These are phyloP conservation scores for Anisognathus igniventris DNA, from an alignment of 2,797 vertebrate genomes.

Conservation along the genomic window DNA sequence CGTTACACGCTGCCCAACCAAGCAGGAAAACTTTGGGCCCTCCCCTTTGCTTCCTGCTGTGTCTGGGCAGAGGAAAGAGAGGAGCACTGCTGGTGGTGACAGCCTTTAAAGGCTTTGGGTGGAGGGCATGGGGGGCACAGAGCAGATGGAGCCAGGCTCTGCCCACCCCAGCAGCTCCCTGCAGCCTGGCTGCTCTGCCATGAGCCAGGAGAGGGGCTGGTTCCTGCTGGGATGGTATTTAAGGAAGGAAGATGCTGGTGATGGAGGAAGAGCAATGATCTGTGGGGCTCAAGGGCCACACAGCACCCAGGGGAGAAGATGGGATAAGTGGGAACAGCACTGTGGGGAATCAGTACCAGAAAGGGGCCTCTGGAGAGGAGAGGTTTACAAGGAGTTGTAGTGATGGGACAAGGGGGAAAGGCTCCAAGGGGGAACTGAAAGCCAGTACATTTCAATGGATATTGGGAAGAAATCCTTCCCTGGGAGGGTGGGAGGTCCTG, in stretches of 20 bases:
- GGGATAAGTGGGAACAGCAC: not conserved
- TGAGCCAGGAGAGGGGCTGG: not conserved
- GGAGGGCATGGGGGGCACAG: not conserved
- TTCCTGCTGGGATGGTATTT: not conserved
- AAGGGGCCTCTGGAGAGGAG: not conserved
- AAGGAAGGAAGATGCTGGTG: not conserved
- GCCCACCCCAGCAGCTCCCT: not conserved
- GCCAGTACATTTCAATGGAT: not conserved
- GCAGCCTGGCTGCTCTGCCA: not conserved
- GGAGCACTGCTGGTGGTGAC: not conserved
- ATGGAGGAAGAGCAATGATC: not conserved
- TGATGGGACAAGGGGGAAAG: not conserved
- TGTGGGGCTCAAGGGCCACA: rapidly evolving
- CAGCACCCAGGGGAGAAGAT: rapidly evolving
- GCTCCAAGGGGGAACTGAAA: not conserved
- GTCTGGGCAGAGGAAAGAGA: not conserved
- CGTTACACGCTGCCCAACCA: not conserved
- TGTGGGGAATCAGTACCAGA: not conserved
- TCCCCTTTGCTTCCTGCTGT: not conserved
- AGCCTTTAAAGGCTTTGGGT: not conserved
- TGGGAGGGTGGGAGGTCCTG: not conserved
- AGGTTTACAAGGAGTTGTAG: not conserved
- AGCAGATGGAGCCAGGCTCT: not conserved
- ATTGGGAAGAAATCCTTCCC: not conserved
- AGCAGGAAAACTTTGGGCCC: not conserved